Conservation (phyloP, 2,797 vertebrate species). For the Liparis tanakae region DNA sequence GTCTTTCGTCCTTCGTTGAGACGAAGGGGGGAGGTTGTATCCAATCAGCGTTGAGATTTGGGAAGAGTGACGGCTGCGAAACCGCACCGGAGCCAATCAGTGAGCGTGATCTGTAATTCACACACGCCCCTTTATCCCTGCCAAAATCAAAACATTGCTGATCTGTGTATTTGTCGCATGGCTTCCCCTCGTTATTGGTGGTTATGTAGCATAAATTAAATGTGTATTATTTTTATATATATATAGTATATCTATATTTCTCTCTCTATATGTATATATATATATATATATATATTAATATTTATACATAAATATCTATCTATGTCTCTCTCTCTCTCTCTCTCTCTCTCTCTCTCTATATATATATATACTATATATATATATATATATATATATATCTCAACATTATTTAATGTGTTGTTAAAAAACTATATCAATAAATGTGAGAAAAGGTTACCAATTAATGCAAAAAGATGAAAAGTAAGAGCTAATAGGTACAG, state of each 20-base stretch:
- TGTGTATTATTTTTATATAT: neutral
- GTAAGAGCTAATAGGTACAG: too few species aligned
- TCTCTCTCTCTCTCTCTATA: too few species aligned
- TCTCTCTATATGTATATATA: too few species aligned
- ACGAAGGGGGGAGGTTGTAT: neutral
- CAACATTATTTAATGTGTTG: neutral
- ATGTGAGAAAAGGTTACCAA: neutral
- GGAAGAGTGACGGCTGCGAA: slow-evolving; percentile 44
- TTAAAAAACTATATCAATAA: neutral
- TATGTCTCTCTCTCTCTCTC: too few species aligned
- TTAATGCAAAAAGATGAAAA: neutral
- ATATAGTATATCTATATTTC: too few species aligned
- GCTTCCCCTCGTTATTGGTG: neutral
- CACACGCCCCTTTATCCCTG: slow-evolving; percentile 1
- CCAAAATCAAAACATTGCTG: slow-evolving; percentile 10
- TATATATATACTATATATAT: too few species aligned
- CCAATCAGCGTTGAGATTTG: slow-evolving; percentile 74
- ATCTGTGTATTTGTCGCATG: neutral
- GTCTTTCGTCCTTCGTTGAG: slow-evolving; percentile 24
- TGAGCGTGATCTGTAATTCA: neutral
- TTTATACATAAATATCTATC: too few species aligned
- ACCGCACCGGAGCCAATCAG: slow-evolving; percentile 48
- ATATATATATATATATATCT: too few species aligned
- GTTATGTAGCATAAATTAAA: neutral
- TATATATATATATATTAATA: too few species aligned